Percentiles rank a stretch among this genome's conserved stretches.
Conservation (phyloP, 2,797 vertebrate species). For the Sebastiscus tertius region DNA sequence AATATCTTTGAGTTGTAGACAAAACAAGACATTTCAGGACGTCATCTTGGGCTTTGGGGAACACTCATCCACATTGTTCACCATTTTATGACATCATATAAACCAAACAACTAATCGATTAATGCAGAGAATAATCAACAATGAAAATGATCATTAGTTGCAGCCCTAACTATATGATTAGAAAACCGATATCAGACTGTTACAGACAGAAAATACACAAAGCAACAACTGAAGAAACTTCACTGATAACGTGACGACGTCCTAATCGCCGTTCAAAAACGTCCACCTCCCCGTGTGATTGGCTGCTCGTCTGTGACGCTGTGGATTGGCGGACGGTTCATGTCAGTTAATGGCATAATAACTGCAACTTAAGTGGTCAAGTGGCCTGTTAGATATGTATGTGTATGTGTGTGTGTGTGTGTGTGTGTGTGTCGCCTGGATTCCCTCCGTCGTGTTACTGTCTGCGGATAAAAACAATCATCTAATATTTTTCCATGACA, state of each 20-base stretch:
- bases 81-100: too few relatives aligned
- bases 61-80: too few relatives aligned
- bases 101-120: too few relatives aligned
- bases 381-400: constrained; percentile 38
- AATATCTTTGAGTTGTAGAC: too few relatives aligned
- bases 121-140: neutral
- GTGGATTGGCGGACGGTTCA: constrained; percentile 44
- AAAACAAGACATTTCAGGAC: too few relatives aligned
- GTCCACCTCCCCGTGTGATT: constrained; percentile 8
- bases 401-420: constrained; percentile 11
- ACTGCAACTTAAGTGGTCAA: constrained; percentile 64
- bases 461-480: constrained; percentile 65
- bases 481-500: constrained; percentile 68
- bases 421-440: constrained; percentile 21
- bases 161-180: neutral
- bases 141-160: too few relatives aligned
- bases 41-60: too few relatives aligned
- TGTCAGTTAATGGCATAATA: constrained; percentile 55
- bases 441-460: constrained; percentile 39
- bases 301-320: constrained; percentile 34
- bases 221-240: neutral
- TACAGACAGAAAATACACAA: neutral
- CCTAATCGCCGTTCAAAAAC: neutral
- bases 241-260: neutral
- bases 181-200: neutral